Base-by-base conservation (phyloP, 2,888 invertebrate species). In the Chalcosyrphus nemorum region DNA sequence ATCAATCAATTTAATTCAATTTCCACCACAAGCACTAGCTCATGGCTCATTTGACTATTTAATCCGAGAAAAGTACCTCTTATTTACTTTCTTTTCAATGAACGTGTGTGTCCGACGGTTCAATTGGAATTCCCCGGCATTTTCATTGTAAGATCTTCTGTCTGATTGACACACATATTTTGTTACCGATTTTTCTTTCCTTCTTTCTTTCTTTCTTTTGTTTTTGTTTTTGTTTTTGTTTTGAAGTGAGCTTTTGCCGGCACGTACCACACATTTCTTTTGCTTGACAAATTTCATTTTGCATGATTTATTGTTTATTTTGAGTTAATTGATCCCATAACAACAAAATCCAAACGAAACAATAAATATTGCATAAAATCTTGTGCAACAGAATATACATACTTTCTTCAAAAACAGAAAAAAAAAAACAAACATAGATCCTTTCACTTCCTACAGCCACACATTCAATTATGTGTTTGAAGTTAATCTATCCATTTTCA, bases 161-260 rank as follows among this genome's bases (percentile, higher is more conserved):
- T n/a, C n/a, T 38, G 32, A 76, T 27, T 81, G 81, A 76, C 76
- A 70, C 63, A 65, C 70, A 65, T 76, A 61, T 32, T 35, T 66
- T 57, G 56, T 50, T 57, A 47, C 63, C 47, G 27, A 11, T 50
- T 32, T 19, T 29, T 50, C 21, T 13, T 65, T 45, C 32, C 17
- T 35, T 32, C n/a, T 27, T 35, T 27, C 5, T 29, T 2, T 47
- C 19, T n/a, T 17, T 50, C 13, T 13, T 63, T 45, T 43, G 29
- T 11, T 35, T 32, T 19, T 29, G 6, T 29, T 29, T 35, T 35
- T 21, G 19, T 35, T 47, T n/a, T 38, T 50, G 21, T 15, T 47
- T 63, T 63, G 24, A 27, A 13, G 15, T 43, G 59, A 24, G 17
- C 13, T 41, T 13, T 4, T 4, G 4, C 9, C 13, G 24, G 15